Evolutionary conservation across 2,888 invertebrate genomes (phyloP).

Genomic region (Miltochrista miniata): DNA sequence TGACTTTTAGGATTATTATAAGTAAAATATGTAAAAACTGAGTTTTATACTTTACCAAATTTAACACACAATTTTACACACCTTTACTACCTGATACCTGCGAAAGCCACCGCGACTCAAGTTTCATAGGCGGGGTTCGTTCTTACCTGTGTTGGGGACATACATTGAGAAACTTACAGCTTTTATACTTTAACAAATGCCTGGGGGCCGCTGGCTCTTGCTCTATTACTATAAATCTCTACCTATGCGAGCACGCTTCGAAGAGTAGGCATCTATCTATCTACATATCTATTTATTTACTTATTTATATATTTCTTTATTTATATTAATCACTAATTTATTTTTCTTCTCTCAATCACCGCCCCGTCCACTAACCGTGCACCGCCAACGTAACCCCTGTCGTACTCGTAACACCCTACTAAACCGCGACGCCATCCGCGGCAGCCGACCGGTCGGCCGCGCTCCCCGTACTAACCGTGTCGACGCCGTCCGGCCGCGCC

Average conservation of each 20-base stretch:
- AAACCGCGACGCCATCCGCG: conserved; percentile 24
- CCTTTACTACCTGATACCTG: too few relatives aligned
- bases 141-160: too few relatives aligned
- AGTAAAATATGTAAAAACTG: too few relatives aligned
- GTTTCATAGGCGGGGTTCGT: too few relatives aligned
- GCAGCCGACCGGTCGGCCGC: conserved; percentile 23
- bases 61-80: too few relatives aligned
- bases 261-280: conserved; percentile 43
- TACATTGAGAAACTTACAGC: too few relatives aligned
- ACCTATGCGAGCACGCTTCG: conserved; percentile 55
- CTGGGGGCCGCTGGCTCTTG: too few relatives aligned
- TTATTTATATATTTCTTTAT: conserved; percentile 41
- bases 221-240: conserved; percentile 21
- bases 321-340: conserved; percentile 55
- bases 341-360: conserved; percentile 59
- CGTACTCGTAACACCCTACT: conserved; percentile 40
- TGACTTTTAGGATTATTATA: too few relatives aligned
- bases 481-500: conserved; percentile 45
- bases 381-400: conserved; percentile 54
- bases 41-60: too few relatives aligned
- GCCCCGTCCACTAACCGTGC: conserved; percentile 60
- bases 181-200: too few relatives aligned
- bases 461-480: conserved; percentile 43
- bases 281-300: conserved; percentile 47
- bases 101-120: too few relatives aligned